Percentiles rank a stretch among this genome's conserved stretches.
Conservation (phyloP, 2,888 invertebrate genomes). For the Caenorhabditis angaria region DNA sequence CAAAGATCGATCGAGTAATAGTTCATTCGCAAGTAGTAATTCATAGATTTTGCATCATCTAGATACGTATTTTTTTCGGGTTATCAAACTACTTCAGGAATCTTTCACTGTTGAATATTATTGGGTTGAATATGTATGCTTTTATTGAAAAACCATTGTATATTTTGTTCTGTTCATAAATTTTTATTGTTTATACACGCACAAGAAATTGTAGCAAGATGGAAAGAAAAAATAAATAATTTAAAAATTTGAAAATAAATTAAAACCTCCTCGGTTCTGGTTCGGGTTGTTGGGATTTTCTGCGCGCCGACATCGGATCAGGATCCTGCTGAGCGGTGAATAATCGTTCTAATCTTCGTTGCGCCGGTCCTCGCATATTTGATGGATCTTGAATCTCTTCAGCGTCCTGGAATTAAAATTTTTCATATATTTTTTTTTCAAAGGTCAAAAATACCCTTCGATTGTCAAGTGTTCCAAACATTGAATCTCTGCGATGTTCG, state of each 20-base stretch:
- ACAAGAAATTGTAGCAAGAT: conserved; percentile 9
- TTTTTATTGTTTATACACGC: conserved; percentile 16
- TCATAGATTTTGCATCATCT: background rate
- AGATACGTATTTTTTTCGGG: background rate
- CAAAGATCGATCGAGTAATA: conserved; percentile 25
- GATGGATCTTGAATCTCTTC: conserved; percentile 32
- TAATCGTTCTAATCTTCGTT: conserved; percentile 63
- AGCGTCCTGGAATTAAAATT: conserved; percentile 32
- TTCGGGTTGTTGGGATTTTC: conserved; percentile 16
- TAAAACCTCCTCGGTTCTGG: conserved; percentile 33
- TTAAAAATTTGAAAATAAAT: conserved; percentile 4
- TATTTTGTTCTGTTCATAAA: too few species aligned
- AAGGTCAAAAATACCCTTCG: conserved; percentile 28
- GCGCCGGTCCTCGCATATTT: conserved; percentile 61
- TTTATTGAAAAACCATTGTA: background rate
- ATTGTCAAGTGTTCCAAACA: conserved; percentile 66
- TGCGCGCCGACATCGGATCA: background rate
- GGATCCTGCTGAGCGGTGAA: conserved; percentile 55
- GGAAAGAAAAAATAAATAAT: conserved; percentile 9
- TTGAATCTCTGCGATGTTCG: conserved; percentile 65
- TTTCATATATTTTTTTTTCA: background rate
- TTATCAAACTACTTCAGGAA: background rate
- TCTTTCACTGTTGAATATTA: background rate
- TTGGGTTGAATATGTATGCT: background rate
- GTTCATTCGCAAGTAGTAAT: conserved; percentile 26